Evolutionary conservation across 2,888 invertebrate species (phyloP), one percentile per base, ranked within the genome.

Genomic region (Psylliodes chrysocephalus): DNA sequence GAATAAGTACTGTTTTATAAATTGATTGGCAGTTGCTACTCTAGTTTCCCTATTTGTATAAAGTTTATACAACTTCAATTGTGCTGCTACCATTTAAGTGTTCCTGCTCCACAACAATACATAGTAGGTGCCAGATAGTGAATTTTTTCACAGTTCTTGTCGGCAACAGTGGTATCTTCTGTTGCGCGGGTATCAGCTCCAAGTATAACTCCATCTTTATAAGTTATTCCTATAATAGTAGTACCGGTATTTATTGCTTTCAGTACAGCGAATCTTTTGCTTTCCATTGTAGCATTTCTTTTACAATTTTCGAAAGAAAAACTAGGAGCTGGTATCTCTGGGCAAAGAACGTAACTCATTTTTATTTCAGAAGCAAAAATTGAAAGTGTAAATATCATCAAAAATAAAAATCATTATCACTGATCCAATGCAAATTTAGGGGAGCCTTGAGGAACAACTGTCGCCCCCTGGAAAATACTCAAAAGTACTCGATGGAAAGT

Each of bases 151-250:
- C 97, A 97, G 80, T 97, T 94, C 83, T 99, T 99, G 81, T 98
- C 98, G 0, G 98, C 94, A 7, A 99, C 95, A 71, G 98, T 93
- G 2, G 93, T 93, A 68, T 94, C 96, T 79, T 93, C 94, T 0
- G 99, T 99, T 14, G 99, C 97, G 81, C 99, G 88, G 0, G 98
- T 98, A 85, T 99, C 99, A 44, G 98, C 98, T 6, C 99, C 99
- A 64, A 99, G 86, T 71, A 99, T 92, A 19, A 99, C 95, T 10
- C 99, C 99, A 87, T 97, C 97, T 80, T 95, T 91, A 77, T 87
- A 94, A 73, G 91, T 88, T 47, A 96, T 89, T 18, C 98, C 99
- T 38, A 91, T 95, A 76, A 99, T 99, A 1, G 99, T 99, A 10
- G 99, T 99, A 73, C 99, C 99, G 63, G 99, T 99, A 85, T 98